A percentile compares a stretch with the other conserved stretches of the same genome.
Conservation (phyloP, 2,888 invertebrate genomes). For the Diabrotica balteata region DNA sequence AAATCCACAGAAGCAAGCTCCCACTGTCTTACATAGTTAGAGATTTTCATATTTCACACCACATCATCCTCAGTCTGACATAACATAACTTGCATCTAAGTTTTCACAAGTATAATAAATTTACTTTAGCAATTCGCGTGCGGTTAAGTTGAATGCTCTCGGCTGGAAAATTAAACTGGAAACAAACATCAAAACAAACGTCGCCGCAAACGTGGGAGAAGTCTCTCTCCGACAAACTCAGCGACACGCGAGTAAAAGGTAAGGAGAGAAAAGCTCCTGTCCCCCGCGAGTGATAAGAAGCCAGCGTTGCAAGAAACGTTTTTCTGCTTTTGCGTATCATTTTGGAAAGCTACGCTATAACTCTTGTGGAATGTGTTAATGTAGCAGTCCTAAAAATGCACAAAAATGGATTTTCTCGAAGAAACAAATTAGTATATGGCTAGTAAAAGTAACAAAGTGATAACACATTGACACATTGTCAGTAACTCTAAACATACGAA, state of each 20-base stretch:
- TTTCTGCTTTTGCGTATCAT: no score
- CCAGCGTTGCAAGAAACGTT: not conserved
- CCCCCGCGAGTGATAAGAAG: not conserved
- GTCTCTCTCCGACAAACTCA: not conserved
- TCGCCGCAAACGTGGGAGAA: slow-evolving; percentile 16
- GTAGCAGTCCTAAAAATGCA: no score
- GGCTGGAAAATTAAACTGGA: slow-evolving; percentile 32
- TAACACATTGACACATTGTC: no score
- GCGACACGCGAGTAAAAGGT: slow-evolving; percentile 3
- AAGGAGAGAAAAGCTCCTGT: not conserved
- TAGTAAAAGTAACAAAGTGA: no score
- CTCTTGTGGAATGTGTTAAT: no score
- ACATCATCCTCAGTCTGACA: slow-evolving; percentile 20
- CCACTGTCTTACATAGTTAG: slow-evolving; percentile 2
- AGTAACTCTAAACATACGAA: no score
- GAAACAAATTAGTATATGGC: no score
- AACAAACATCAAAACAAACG: slow-evolving; percentile 31
- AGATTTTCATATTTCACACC: slow-evolving; percentile 28
- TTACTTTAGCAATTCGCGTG: slow-evolving; percentile 26
- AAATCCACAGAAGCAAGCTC: not conserved
- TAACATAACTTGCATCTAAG: slow-evolving; percentile 24
- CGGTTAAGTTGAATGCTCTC: slow-evolving; percentile 24
- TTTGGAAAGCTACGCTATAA: no score
- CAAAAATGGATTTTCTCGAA: no score
- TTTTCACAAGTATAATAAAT: slow-evolving; percentile 32